phyloP scores from a whole-genome alignment of 2,888 invertebrate genomes.

The Pardosa pseudoannulata region DNA sequence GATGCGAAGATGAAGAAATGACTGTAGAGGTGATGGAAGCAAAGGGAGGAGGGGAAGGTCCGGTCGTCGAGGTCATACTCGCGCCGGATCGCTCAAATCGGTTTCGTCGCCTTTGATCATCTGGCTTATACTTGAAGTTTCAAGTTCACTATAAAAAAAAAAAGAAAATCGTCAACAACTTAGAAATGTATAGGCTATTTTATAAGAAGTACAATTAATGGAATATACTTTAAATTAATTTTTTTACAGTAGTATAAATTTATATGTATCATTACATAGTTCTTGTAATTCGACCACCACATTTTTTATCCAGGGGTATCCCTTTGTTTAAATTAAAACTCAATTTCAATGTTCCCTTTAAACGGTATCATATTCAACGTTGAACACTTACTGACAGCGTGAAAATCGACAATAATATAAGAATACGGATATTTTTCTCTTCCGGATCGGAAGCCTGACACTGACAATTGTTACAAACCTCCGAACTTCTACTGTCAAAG shows the following conservation, averaged over 20 bases:
- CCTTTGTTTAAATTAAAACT: no score
- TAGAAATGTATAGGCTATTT: no score
- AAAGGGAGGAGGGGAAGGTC: conserved; percentile 64
- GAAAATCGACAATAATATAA: neutral
- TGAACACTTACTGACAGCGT: no score
- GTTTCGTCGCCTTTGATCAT: conserved; percentile 69
- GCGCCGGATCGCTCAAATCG: conserved; percentile 66
- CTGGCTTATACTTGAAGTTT: conserved; percentile 53
- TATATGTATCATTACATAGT: no score
- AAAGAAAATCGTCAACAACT: conserved; percentile 7
- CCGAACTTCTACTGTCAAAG: conserved; percentile 27
- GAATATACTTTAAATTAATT: no score
- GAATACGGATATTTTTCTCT: neutral
- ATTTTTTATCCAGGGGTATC: no score
- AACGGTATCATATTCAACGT: no score
- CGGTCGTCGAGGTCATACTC: conserved; percentile 73
- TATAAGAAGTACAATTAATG: no score
- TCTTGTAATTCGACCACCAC: no score
- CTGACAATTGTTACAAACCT: conserved; percentile 35
- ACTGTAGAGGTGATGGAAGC: conserved; percentile 56
- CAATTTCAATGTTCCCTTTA: no score
- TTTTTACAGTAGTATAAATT: no score
- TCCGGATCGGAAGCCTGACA: neutral
- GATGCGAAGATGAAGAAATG: conserved; percentile 34
- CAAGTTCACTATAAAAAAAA: conserved; percentile 45